Evolutionary conservation across 2,797 vertebrate genomes (phyloP).

Genomic region (Hyperoplus lanceolatus): DNA sequence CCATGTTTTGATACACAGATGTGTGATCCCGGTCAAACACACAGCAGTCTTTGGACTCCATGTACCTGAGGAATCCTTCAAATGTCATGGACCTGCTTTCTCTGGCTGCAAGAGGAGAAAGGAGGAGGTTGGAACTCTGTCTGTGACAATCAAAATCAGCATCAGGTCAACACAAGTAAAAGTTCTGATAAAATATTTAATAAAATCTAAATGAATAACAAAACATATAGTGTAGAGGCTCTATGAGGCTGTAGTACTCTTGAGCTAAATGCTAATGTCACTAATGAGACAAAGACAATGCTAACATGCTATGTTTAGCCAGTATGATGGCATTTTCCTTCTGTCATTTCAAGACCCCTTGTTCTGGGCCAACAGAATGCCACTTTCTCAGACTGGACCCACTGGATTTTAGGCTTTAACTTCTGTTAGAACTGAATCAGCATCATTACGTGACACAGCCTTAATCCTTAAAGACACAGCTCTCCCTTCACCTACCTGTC

Average conservation of each 20-base stretch:
- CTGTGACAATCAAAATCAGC: not conserved
- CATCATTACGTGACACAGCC: constrained; percentile 14
- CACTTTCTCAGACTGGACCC: constrained; percentile 38
- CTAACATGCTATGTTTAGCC: not conserved
- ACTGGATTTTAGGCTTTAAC: constrained; percentile 16
- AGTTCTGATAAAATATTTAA: too few relatives aligned
- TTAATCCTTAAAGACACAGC: not conserved
- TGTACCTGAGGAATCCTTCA: constrained; percentile 89
- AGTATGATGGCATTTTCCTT: constrained; percentile 33
- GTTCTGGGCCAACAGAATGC: constrained; percentile 37
- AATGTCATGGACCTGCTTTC: constrained; percentile 84
- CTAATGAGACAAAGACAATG: not conserved
- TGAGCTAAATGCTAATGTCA: not conserved
- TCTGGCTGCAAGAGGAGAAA: constrained; percentile 80
- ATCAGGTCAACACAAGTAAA: not conserved
- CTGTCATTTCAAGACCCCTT: constrained; percentile 30
- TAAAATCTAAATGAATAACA: too few relatives aligned
- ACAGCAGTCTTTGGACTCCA: constrained; percentile 86
- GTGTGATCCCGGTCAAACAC: constrained; percentile 82
- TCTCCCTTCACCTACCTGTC: constrained; percentile 81
- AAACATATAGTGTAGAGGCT: too few relatives aligned
- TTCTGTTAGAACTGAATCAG: constrained; percentile 45
- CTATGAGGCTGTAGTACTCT: not conserved
- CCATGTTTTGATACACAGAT: constrained; percentile 90
- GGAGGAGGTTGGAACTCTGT: constrained; percentile 29